Evolutionary conservation across 2,888 invertebrate genomes (phyloP).

Genomic region (Thera britannica): DNA sequence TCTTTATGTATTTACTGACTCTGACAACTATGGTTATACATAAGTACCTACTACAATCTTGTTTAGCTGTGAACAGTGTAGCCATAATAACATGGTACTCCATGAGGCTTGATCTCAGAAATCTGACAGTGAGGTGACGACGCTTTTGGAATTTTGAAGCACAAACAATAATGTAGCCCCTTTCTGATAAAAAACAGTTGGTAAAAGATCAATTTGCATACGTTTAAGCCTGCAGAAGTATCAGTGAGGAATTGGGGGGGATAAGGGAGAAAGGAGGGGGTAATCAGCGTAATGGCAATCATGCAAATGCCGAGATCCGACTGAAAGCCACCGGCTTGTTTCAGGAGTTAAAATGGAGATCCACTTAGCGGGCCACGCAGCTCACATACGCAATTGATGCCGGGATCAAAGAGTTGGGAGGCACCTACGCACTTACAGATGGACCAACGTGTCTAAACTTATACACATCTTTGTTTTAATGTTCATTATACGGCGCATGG

Average conservation of each 20-base stretch:
- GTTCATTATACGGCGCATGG: background rate
- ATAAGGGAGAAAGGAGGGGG: constrained; percentile 46
- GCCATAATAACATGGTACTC: background rate
- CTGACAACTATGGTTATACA: background rate
- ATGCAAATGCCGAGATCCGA: constrained; percentile 84
- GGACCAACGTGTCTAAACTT: background rate
- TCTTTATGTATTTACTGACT: background rate
- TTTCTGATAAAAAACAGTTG: constrained; percentile 16
- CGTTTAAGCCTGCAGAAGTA: constrained; percentile 69
- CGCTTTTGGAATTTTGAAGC: background rate
- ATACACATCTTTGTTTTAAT: too few species aligned
- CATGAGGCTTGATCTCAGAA: too few species aligned
- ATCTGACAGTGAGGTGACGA: background rate
- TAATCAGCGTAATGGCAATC: constrained; percentile 84
- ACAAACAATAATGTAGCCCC: background rate
- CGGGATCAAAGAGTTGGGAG: constrained; percentile 56
- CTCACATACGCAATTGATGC: constrained; percentile 83
- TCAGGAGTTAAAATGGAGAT: constrained; percentile 85
- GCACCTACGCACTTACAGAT: constrained; percentile 31
- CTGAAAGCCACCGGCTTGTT: constrained; percentile 84
- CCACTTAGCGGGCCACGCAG: constrained; percentile 82
- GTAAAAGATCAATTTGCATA: constrained; percentile 77
- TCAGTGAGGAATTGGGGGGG: constrained; percentile 49
- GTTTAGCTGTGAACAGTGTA: background rate
- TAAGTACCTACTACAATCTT: background rate